Percentiles rank a stretch among this genome's conserved stretches.
Conservation (phyloP, 2,797 vertebrate genomes). For the Gastrophryne carolinensis region DNA sequence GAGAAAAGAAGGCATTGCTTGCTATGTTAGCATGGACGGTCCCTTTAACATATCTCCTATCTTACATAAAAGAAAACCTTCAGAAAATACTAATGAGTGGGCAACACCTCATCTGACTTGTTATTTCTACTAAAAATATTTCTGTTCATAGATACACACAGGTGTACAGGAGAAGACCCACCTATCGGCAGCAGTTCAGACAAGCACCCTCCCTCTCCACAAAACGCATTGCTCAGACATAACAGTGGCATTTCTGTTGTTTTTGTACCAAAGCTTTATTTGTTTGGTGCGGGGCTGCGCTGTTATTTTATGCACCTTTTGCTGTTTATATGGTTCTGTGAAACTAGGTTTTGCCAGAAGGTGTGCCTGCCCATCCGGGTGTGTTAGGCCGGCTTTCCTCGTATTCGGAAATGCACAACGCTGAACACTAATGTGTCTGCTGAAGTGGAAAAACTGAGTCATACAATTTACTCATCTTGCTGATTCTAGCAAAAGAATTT, state of each 20-base stretch:
- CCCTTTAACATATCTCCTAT: not conserved
- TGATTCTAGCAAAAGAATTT: conserved; percentile 27
- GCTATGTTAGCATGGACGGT: no score
- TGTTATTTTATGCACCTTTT: conserved; percentile 24
- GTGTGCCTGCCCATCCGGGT: conserved; percentile 4
- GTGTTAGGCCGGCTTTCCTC: not conserved
- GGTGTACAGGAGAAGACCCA: conserved; percentile 6
- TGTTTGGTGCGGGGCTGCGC: not conserved
- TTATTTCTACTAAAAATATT: conserved; percentile 10
- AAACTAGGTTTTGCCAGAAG: conserved; percentile 7
- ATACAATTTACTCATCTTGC: conserved; percentile 22
- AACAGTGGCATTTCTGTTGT: conserved; percentile 18
- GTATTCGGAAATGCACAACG: conserved; percentile 4
- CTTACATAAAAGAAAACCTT: not conserved
- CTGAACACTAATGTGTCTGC: not conserved
- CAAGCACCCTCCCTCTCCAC: not conserved
- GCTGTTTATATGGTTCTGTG: conserved; percentile 6
- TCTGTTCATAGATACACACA: not conserved
- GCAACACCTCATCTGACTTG: conserved; percentile 2
- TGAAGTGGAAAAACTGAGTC: conserved; percentile 34
- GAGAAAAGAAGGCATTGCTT: no score
- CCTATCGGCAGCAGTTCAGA: not conserved
- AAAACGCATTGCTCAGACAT: conserved; percentile 4
- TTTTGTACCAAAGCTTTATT: conserved; percentile 21
- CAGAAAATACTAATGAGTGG: not conserved